Percentiles rank a stretch among this genome's conserved stretches.
Evolutionary conservation across 2,797 vertebrate species (phyloP).

Genomic region (Potorous gilbertii): DNA sequence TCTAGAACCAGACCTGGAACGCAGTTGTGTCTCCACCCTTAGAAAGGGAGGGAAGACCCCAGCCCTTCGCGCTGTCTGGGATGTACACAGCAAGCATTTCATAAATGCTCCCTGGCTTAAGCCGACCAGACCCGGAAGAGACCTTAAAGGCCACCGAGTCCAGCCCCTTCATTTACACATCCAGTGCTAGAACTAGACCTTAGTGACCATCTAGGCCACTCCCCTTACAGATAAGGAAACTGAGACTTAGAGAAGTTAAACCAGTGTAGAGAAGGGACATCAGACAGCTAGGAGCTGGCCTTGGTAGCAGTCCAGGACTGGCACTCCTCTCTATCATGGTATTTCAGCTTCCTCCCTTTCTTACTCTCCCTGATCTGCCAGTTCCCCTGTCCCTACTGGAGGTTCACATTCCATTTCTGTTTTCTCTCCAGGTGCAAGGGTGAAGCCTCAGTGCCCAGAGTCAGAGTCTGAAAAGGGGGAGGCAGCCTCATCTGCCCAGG

Average conservation of each 20-base stretch:
- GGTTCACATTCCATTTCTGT: neutral
- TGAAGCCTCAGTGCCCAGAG: neutral
- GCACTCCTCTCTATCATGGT: neutral
- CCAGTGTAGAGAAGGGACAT: neutral
- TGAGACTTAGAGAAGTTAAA: neutral
- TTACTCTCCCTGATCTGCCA: neutral
- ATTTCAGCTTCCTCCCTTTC: neutral
- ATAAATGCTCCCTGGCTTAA: neutral
- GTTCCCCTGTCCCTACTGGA: neutral
- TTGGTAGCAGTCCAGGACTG: neutral
- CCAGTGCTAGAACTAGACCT: neutral
- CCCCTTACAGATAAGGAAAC: neutral
- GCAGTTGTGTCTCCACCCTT: neutral
- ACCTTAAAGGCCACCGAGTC: neutral
- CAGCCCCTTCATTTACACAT: neutral
- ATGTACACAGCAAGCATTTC: neutral
- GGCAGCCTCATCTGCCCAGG: neutral
- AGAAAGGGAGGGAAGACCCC: too few species aligned
- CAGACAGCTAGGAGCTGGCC: neutral
- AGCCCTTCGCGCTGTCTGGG: neutral
- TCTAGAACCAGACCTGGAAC: neutral
- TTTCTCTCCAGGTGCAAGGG: neutral
- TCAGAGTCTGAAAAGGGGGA: neutral
- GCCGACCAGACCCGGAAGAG: neutral
- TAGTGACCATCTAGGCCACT: neutral